A percentile compares a stretch with the other conserved stretches of the same genome.
Conservation (phyloP, 2,888 invertebrate species). For the Ganaspis brasiliensis region DNA sequence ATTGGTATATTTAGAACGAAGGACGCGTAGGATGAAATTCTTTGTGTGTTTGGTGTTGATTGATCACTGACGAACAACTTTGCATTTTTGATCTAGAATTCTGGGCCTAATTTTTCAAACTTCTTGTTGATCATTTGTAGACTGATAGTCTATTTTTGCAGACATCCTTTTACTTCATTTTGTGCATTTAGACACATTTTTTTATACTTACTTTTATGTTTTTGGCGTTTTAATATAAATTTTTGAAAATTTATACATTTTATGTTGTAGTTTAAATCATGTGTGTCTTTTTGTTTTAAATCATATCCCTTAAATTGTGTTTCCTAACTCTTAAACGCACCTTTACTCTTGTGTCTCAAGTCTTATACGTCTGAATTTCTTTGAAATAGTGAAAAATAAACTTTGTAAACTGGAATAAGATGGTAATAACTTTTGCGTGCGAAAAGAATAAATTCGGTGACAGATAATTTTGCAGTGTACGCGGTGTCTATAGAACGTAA, state of each 20-base stretch:
- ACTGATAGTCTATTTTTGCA: background rate
- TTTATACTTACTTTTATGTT: no score
- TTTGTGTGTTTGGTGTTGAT: background rate
- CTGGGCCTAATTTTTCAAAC: background rate
- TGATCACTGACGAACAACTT: background rate
- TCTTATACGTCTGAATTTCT: background rate
- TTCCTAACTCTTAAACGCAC: no score
- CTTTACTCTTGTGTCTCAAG: no score
- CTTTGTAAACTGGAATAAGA: background rate
- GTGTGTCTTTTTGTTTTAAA: no score
- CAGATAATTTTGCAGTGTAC: background rate
- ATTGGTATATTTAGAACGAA: slow-evolving; percentile 3
- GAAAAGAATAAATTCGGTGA: background rate
- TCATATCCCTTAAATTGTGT: no score
- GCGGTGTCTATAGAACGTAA: slow-evolving; percentile 18
- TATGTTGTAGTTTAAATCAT: no score
- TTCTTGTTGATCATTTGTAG: background rate
- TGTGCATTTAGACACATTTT: no score
- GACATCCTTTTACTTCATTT: background rate
- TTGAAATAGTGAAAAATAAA: background rate
- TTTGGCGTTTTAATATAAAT: no score
- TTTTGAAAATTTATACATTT: no score
- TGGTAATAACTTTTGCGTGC: background rate
- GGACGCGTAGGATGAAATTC: background rate
- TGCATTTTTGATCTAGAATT: background rate